A percentile compares a stretch with the other conserved stretches of the same genome.
These are phyloP conservation scores for Coranthus polyacanthus DNA, from an alignment of 2,797 vertebrate species.

Conservation along the genomic window DNA sequence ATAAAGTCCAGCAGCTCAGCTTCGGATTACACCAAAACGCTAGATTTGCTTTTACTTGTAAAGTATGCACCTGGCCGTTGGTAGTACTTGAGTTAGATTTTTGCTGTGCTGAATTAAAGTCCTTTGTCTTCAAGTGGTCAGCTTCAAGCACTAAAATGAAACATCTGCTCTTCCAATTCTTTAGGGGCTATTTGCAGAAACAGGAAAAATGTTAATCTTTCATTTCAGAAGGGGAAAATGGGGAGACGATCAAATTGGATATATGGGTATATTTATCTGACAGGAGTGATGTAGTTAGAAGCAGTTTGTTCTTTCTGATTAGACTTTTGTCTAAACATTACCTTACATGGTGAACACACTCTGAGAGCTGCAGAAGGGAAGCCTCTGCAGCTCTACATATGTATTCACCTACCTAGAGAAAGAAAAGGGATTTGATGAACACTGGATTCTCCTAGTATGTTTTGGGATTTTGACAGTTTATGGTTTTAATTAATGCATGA, in stretches of 20 bases:
- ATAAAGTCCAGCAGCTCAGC: background rate
- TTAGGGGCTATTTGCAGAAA: background rate
- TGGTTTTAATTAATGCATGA: conserved; percentile 25
- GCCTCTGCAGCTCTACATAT: conserved; percentile 43
- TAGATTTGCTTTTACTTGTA: conserved; percentile 5
- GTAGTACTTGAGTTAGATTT: conserved; percentile 13
- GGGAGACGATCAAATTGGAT: conserved; percentile 20
- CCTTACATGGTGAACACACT: conserved; percentile 81
- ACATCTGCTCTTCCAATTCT: conserved; percentile 2
- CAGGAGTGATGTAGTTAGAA: conserved; percentile 37
- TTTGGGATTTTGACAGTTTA: conserved; percentile 23
- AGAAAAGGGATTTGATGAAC: conserved; percentile 25
- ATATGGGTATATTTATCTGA: conserved; percentile 46
- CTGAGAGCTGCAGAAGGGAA: conserved; percentile 34
- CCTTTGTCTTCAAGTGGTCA: background rate
- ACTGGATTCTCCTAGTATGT: conserved; percentile 22
- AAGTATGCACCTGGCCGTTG: background rate
- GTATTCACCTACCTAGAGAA: conserved; percentile 55
- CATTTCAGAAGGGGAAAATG: conserved; percentile 10
- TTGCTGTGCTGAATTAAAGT: background rate
- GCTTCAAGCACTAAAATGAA: conserved; percentile 7
- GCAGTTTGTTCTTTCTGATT: conserved; percentile 50
- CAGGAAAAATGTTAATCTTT: background rate
- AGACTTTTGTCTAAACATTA: conserved; percentile 75
- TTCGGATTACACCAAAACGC: background rate